Percentiles rank a stretch among this genome's conserved stretches.
Conservation (phyloP, 2,113 vertebrate genomes). For the Pachypanchax playfairii region DNA sequence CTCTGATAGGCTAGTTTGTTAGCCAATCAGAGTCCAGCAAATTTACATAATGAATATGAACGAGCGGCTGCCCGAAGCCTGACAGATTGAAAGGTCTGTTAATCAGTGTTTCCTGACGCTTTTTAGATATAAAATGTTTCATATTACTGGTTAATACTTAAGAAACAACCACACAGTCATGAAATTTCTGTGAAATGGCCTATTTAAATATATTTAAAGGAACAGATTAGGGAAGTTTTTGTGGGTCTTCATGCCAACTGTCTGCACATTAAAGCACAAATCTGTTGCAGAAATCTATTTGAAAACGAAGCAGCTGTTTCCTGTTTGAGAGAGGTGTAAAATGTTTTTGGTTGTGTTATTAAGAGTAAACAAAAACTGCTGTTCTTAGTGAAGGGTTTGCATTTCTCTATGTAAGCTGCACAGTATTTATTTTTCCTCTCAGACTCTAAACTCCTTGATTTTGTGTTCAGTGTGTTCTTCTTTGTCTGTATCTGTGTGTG, state of each 20-base stretch:
- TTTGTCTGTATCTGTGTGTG: background rate
- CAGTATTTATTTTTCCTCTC: background rate
- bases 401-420: slow-evolving; percentile 11
- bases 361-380: background rate
- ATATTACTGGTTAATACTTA: no score
- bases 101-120: no score
- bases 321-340: background rate
- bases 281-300: background rate
- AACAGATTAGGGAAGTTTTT: slow-evolving; percentile 27
- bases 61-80: no score
- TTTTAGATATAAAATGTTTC: no score
- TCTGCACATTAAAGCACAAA: slow-evolving; percentile 1
- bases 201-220: no score
- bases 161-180: no score
- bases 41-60: no score
- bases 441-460: slow-evolving; percentile 6
- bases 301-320: background rate
- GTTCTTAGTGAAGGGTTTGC: background rate
- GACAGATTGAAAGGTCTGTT: no score
- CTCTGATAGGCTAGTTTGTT: no score
- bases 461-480: background rate
- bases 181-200: no score
- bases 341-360: background rate
- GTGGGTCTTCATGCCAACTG: background rate
- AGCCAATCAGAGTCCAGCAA: no score